Evolutionary conservation across 2,797 vertebrate genomes (phyloP).

Genomic region (Falco naumanni): DNA sequence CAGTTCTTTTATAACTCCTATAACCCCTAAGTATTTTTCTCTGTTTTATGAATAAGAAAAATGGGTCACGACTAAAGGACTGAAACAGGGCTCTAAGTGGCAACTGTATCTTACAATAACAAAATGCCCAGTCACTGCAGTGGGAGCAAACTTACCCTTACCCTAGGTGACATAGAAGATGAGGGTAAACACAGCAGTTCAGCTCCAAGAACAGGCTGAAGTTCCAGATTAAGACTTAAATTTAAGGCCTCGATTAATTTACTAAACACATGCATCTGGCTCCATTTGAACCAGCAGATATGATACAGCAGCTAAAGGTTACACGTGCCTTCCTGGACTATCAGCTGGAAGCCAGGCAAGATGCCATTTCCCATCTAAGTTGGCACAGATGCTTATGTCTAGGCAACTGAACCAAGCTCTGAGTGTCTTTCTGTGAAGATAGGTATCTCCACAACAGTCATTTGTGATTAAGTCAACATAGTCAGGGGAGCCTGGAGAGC

Average conservation of each 20-base stretch:
- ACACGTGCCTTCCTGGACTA: not conserved
- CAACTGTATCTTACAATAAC: not conserved
- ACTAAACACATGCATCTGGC: not conserved
- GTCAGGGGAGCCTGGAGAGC: not conserved
- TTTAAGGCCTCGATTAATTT: not conserved
- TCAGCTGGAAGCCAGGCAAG: not conserved
- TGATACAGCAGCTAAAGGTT: not conserved
- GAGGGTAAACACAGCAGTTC: not conserved
- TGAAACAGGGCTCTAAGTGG: not conserved
- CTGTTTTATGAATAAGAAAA: not conserved
- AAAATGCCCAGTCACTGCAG: not conserved
- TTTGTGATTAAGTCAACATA: not conserved
- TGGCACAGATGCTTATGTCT: not conserved
- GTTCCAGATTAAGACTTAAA: not conserved
- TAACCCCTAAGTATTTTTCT: not conserved
- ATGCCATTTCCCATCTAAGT: not conserved
- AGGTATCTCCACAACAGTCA: not conserved
- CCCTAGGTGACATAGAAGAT: not conserved
- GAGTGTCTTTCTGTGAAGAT: not conserved
- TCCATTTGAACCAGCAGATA: not conserved
- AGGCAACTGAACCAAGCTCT: not conserved
- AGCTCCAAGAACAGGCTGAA: not conserved
- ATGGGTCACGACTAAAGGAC: not conserved
- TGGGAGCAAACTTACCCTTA: not conserved
- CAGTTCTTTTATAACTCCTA: not conserved